Percentiles rank a stretch among this genome's conserved stretches.
phyloP scores from a whole-genome alignment of 2,113 vertebrate species.

The Gymnorhina tibicen region DNA sequence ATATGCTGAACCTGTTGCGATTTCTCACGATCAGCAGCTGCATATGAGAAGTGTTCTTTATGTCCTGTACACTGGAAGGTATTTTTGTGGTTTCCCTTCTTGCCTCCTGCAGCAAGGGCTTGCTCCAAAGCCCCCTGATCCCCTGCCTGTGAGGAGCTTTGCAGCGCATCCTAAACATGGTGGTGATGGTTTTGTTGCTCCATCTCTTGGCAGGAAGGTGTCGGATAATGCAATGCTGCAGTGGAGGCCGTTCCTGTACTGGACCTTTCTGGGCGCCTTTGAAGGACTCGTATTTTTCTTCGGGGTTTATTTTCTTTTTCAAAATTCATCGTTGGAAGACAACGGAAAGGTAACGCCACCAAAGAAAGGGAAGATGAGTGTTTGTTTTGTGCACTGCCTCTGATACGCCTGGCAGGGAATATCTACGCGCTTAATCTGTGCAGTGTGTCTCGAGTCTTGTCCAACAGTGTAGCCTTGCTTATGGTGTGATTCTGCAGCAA shows the following conservation, averaged over 20 bases:
- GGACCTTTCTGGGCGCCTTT: constrained; percentile 90
- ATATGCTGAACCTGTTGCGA: not conserved
- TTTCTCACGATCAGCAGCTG: not conserved
- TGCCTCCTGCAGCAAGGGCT: not conserved
- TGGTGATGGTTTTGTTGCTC: not conserved
- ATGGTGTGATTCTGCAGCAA: constrained; percentile 27
- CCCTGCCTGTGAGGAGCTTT: not conserved
- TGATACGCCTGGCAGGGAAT: not conserved
- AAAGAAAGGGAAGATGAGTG: too few relatives aligned
- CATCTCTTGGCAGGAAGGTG: constrained; percentile 79
- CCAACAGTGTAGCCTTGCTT: not conserved
- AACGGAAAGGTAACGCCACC: constrained; percentile 85
- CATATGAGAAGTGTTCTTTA: not conserved
- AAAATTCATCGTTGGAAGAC: constrained; percentile 85
- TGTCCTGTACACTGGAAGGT: not conserved
- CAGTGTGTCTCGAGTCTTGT: not conserved
- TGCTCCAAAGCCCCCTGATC: not conserved
- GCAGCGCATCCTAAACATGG: rapidly evolving
- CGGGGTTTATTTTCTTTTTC: constrained; percentile 87
- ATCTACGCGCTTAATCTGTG: not conserved
- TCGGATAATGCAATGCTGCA: constrained; percentile 93
- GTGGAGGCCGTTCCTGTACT: constrained; percentile 90
- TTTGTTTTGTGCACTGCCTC: not conserved
- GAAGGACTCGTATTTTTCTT: constrained; percentile 95
- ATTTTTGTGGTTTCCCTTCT: not conserved